Evolutionary conservation across 2,888 invertebrate genomes (phyloP).

Genomic region (Agriopis aurantiaria): DNA sequence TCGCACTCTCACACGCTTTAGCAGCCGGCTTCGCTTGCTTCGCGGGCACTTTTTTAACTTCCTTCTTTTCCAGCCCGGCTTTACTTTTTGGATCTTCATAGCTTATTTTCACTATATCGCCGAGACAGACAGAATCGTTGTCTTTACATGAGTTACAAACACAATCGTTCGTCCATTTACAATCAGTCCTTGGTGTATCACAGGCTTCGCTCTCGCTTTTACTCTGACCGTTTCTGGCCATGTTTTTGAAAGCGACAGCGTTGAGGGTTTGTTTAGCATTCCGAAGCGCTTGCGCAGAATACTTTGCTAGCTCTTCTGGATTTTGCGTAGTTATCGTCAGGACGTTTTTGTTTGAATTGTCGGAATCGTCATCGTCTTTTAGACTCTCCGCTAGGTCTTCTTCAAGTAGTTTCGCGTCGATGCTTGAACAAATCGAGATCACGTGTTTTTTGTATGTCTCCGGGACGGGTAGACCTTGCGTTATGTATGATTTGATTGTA

Average conservation of each 20-base stretch:
- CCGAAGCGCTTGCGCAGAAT: slow-evolving; percentile 74
- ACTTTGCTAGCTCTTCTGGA: slow-evolving; percentile 73
- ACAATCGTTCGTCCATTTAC: slow-evolving; percentile 80
- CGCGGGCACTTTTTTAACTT: slow-evolving; percentile 50
- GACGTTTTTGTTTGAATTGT: slow-evolving; percentile 41
- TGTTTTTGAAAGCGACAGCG: slow-evolving; percentile 73
- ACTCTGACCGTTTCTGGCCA: slow-evolving; percentile 68
- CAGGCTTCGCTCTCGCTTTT: slow-evolving; percentile 76
- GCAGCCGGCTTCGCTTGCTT: slow-evolving; percentile 63
- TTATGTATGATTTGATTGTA: slow-evolving; percentile 76
- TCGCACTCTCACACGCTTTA: slow-evolving; percentile 73
- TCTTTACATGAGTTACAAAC: slow-evolving; percentile 70
- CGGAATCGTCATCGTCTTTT: slow-evolving; percentile 48
- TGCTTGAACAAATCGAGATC: slow-evolving; percentile 73
- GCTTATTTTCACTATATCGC: slow-evolving; percentile 68
- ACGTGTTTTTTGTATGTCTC: slow-evolving; percentile 78
- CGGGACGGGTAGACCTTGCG: slow-evolving; percentile 73
- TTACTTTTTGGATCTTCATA: slow-evolving; percentile 60
- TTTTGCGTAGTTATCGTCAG: slow-evolving; percentile 60
- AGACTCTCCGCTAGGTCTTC: slow-evolving; percentile 68
- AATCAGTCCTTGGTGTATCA: slow-evolving; percentile 73
- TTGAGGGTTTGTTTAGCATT: slow-evolving; percentile 78
- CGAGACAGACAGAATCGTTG: slow-evolving; percentile 60
- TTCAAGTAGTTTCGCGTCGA: slow-evolving; percentile 73
- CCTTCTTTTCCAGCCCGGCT: slow-evolving; percentile 55